These are phyloP conservation scores for Venustoraphidia nigricollis DNA, from an alignment of 2,888 invertebrate species.

Conservation along the genomic window DNA sequence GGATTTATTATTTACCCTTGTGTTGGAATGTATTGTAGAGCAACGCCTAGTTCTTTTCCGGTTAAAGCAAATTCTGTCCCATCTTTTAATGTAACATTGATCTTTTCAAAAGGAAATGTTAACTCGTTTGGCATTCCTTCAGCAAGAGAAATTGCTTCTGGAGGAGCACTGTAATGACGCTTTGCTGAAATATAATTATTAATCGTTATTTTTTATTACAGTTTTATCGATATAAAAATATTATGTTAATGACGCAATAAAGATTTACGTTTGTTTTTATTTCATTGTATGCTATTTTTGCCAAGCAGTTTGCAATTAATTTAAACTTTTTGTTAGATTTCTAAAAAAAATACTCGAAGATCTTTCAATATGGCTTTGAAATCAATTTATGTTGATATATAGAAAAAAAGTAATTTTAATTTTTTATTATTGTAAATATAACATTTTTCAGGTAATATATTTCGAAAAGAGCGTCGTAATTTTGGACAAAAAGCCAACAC, in stretches of 20 bases:
- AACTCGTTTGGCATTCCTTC: constrained; percentile 61
- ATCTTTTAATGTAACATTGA: constrained; percentile 40
- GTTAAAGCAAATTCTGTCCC: constrained; percentile 36
- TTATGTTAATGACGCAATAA: neutral
- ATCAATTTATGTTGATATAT: too few species aligned
- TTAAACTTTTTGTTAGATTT: neutral
- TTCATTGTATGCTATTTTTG: too few species aligned
- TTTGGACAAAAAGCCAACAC: too few species aligned
- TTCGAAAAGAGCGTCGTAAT: too few species aligned
- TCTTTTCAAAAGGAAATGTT: constrained; percentile 50
- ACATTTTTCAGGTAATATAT: too few species aligned
- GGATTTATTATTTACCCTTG: constrained; percentile 36
- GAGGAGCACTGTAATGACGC: constrained; percentile 30
- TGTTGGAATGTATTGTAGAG: constrained; percentile 61
- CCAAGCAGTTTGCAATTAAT: too few species aligned
- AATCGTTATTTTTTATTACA: neutral
- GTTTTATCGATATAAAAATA: neutral
- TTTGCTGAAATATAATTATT: constrained; percentile 27
- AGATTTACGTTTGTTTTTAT: neutral
- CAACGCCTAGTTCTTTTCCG: constrained; percentile 42
- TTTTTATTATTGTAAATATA: too few species aligned
- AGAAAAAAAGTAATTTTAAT: too few species aligned
- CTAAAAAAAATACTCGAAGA: too few species aligned
- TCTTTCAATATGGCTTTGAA: too few species aligned
- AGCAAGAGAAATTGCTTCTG: constrained; percentile 42